Base-by-base conservation (phyloP, 2,113 vertebrate genomes). In the Mixornis gularis region DNA sequence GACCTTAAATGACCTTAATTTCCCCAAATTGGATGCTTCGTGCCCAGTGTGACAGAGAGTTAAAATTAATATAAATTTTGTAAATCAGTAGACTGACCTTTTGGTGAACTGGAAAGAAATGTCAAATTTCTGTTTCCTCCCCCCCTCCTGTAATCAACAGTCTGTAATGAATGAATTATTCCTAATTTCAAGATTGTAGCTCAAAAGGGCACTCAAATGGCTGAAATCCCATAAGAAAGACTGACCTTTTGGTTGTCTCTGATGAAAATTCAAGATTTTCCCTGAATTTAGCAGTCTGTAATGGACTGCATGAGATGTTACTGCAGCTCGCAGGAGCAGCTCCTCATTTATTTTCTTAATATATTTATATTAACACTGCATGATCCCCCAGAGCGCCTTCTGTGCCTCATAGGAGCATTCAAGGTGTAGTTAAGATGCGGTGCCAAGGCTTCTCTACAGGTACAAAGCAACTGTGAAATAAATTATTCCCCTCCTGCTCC, bases 61-160 rank as follows among this genome's bases (percentile, higher is more conserved):
- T 94, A 82, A 95, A 96, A 96, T 96, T 89, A 87, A 87, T 95
- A 92, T 40, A 93, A 93, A 94, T 92, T 93, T 93, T 92, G 95
- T 94, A 92, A 96, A 96, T 96, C 95, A 94, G 92, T 82, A 87
- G 87, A 18, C 74, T 93, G 94, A 94, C 95, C 94, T 96, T 96
- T 94, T 80, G 85, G 87, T 96, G 96, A 96, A 96, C 96, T 96
- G 91, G 91, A 89, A 96, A 92, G 91, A 94, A 96, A 96, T 95
- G 95, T 95, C 95, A 94, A 12, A 87, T 95, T 96, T 94, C 78
- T 85, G 44, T 14, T 86, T 36, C 41, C 20, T 38, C 13, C 8
- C 7, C 12, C 59, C n/a, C 17, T 27, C 52, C 29, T 6, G 15
- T 79, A 93, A 94, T 95, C 95, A 89, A 87, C 59, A 73, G 78